Conservation (phyloP, 2,113 vertebrate species). For the Platichthys stellatus region DNA sequence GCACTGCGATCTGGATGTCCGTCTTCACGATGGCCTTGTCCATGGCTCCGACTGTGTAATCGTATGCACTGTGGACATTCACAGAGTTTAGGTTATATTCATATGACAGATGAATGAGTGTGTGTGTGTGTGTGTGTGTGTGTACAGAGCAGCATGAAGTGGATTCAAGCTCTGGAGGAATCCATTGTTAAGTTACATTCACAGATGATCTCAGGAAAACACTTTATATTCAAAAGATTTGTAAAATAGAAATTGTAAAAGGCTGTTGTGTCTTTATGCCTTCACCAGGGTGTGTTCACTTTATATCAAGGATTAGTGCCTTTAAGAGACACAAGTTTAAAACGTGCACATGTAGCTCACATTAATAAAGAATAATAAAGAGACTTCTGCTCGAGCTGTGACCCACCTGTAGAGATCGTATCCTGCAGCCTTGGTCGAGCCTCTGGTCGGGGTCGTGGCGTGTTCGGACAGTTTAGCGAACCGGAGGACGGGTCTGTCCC, state of each 20-base stretch:
- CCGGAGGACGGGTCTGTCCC: slow-evolving; percentile 59
- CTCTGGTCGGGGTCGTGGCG: slow-evolving; percentile 87
- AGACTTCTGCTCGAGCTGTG: too few relatives aligned
- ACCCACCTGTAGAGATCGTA: slow-evolving; percentile 95
- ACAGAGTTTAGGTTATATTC: background rate
- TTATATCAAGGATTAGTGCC: too few relatives aligned
- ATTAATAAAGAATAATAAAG: background rate
- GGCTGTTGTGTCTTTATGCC: too few relatives aligned
- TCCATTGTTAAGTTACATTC: too few relatives aligned
- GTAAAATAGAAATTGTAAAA: too few relatives aligned
- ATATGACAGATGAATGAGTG: background rate
- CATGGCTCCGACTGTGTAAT: slow-evolving; percentile 88
- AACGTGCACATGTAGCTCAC: background rate
- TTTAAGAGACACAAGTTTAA: background rate
- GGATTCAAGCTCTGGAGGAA: background rate
- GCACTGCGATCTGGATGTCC: slow-evolving; percentile 94
- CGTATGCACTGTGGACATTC: slow-evolving; percentile 88
- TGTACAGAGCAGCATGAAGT: too few relatives aligned
- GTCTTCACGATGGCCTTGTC: slow-evolving; percentile 94
- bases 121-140: background rate
- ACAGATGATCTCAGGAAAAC: too few relatives aligned
- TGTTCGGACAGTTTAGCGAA: slow-evolving; percentile 90
- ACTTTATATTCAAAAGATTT: too few relatives aligned
- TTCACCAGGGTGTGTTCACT: too few relatives aligned
- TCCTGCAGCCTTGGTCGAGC: slow-evolving; percentile 90